Percentiles rank a stretch among this genome's conserved stretches.
Conservation (phyloP, 1,140 invertebrate genomes). For the Ridgeia piscesae region DNA sequence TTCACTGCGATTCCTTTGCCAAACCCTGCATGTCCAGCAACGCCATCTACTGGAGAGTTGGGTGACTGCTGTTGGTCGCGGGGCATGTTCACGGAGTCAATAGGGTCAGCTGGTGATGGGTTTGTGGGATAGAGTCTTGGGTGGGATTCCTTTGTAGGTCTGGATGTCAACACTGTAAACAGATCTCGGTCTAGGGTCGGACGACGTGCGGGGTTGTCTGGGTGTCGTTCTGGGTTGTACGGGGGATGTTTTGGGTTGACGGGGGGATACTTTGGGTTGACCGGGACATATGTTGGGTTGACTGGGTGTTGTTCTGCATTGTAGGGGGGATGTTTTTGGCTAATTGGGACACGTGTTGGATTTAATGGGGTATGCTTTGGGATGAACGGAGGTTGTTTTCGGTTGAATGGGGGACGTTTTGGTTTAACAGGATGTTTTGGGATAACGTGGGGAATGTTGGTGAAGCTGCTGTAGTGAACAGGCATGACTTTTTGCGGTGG, state of each 20-base stretch:
- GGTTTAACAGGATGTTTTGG: not conserved
- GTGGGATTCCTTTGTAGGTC: no score
- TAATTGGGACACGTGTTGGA: not conserved
- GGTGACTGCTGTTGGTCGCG: not conserved
- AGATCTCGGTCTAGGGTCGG: no score
- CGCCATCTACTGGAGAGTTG: not conserved
- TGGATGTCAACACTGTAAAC: no score
- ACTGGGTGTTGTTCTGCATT: not conserved
- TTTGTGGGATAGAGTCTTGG: no score
- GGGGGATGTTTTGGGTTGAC: not conserved
- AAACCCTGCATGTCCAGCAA: not conserved
- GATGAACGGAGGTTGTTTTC: not conserved
- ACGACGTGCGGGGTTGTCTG: no score
- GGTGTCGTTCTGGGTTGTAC: not conserved
- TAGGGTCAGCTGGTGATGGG: no score
- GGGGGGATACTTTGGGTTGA: not conserved
- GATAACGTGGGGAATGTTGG: not conserved
- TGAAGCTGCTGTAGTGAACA: not conserved
- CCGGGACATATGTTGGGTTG: not conserved
- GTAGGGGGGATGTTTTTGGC: not conserved
- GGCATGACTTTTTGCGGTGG: not conserved
- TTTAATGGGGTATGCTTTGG: not conserved
- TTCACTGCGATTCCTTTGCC: not conserved
- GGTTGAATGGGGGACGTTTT: not conserved
- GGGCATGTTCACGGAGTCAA: no score